These are phyloP conservation scores for Phalacrocorax carbo DNA, from an alignment of 2,113 vertebrate species.

Conservation along the genomic window DNA sequence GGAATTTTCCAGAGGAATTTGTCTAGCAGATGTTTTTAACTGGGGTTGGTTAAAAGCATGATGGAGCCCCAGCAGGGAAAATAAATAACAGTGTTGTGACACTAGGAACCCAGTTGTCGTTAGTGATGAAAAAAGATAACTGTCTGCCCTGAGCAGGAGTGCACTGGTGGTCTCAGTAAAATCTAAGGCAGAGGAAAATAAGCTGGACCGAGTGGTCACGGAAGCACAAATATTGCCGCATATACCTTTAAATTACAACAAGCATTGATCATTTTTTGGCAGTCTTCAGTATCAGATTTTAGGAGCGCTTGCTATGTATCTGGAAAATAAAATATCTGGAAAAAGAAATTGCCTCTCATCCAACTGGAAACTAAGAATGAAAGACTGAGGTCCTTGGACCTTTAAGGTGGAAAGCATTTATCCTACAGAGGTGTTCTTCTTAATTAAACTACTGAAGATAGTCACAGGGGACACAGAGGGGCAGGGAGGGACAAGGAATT, in stretches of 20 bases:
- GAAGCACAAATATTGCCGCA: background rate
- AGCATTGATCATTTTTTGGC: background rate
- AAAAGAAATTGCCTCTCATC: background rate
- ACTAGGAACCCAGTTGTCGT: background rate
- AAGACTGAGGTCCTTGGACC: background rate
- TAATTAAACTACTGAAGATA: background rate
- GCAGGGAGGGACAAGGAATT: background rate
- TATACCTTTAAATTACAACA: background rate
- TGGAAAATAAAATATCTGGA: background rate
- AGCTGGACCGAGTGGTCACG: background rate
- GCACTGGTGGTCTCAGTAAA: background rate
- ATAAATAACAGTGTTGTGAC: conserved; percentile 21
- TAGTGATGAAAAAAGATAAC: background rate
- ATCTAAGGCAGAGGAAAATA: background rate
- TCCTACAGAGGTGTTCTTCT: background rate
- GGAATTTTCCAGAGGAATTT: conserved; percentile 67
- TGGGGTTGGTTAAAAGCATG: background rate
- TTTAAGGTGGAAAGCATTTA: background rate
- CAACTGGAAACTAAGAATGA: background rate
- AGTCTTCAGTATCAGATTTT: background rate
- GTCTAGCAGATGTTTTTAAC: conserved; percentile 49
- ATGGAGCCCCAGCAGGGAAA: conserved; percentile 9
- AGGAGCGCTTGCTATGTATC: background rate
- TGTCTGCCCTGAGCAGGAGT: background rate
- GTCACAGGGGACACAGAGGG: background rate